Base-by-base conservation (phyloP, 2,113 vertebrate species). In the Thomomys bottae region DNA sequence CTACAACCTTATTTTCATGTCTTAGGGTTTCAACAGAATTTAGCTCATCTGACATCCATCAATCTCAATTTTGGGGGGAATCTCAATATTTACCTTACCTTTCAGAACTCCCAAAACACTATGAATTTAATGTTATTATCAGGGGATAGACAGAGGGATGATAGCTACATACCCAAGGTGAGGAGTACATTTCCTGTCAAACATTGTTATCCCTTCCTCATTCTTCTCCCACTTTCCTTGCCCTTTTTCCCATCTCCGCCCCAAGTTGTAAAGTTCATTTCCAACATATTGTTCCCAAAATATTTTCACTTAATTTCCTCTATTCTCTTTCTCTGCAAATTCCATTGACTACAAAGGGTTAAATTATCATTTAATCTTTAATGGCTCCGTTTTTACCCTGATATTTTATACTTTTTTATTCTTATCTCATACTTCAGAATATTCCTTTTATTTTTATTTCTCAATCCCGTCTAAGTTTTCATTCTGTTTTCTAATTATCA, bases 291-390 rank as follows among this genome's bases (percentile, higher is more conserved):
- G n/a, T n/a, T 17, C n/a, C 32, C 20, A 75, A 72, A 17, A 82
- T n/a, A 61, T 30, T 77, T 94, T 81, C 54, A 85, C 28, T 23
- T 73, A 66, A 83, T 68, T 68, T 73, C 5, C 59, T 66, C 59
- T 79, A 21, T 66, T 64, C 34, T 86, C 23, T 77, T 87, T 64
- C 40, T 63, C 70, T 89, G 59, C 86, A 95, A 89, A 68, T 15
- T 57, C 34, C 59, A n/a, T 54, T 76, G 38, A 15, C 84, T 75
- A 75, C 49, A 78, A 73, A 34, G 18, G n/a, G 45, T 9, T n/a
- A n/a, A 15, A 15, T 32, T 86, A n/a, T 32, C 28, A 34, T n/a
- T 45, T 57, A 21, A 49, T 77, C 20, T 28, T 34, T 20, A 32
- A 61, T 30, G 5, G 23, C 49, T 72, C 76, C 49, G 71, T 20